Evolutionary conservation across 2,113 vertebrate genomes (phyloP).

Genomic region (Lonchura striata): DNA sequence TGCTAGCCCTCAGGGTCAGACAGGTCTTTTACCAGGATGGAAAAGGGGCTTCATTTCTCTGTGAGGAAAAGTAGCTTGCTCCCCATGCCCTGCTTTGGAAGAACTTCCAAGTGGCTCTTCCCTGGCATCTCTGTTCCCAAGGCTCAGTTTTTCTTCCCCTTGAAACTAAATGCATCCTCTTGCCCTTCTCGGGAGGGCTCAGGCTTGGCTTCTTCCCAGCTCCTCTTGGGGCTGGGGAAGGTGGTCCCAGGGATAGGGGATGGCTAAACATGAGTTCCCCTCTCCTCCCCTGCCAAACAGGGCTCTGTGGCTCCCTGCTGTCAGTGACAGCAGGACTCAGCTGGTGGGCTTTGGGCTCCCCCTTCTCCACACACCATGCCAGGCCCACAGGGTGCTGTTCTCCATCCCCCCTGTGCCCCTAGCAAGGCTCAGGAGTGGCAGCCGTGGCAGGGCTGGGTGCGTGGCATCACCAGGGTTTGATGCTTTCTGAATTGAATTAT

Average conservation of each 20-base stretch:
- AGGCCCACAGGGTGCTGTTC: neutral
- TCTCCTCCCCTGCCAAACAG: neutral
- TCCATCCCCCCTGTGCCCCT: accelerated
- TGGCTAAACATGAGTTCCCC: neutral
- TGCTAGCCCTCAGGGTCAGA: neutral
- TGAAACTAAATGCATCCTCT: neutral
- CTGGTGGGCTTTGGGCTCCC: neutral
- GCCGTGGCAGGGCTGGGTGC: neutral
- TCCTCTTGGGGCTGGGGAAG: neutral
- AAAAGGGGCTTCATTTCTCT: neutral
- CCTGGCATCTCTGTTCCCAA: neutral
- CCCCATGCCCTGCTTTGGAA: neutral
- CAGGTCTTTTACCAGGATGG: neutral
- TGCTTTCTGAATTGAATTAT: conserved; percentile 24
- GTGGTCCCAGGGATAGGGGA: neutral
- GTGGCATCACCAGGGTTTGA: neutral
- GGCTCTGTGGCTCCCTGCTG: neutral
- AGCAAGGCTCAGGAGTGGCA: neutral
- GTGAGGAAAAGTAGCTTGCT: neutral
- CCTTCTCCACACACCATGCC: accelerated
- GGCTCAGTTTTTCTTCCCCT: neutral
- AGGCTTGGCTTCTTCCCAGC: neutral
- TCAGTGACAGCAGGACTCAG: neutral
- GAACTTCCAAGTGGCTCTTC: neutral
- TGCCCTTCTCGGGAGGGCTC: neutral